Evolutionary conservation across 1,140 invertebrate genomes (phyloP), one percentile per base, ranked within the genome.

Genomic region (Meteorus sp.): DNA sequence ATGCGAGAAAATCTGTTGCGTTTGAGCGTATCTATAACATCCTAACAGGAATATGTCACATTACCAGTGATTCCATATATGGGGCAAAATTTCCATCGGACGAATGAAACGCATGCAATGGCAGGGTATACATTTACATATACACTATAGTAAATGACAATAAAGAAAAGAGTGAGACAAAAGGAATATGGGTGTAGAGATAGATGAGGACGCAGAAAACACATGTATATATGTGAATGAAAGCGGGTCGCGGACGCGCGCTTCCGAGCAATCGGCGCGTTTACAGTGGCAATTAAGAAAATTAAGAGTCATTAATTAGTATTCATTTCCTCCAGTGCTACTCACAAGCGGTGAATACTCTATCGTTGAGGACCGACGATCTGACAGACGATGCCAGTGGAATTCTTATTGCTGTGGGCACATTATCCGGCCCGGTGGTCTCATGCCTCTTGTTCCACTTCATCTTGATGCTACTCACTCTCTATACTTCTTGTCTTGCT

Each of bases 231-330:
- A 52, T 47, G n/a, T 9, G 17, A 47, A 3, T 47, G 17, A 22
- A 20, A 45, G n/a, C 35, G 35, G 45, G 23, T 48, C 25, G 45
- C n/a, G 27, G 37, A 20, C 29, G 52, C 57, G 60, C 65, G 65
- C 63, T 69, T 70, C 68, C 67, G 62, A 64, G 56, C 63, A 60
- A 74, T 73, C 67, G 66, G 60, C 61, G 67, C 69, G 64, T 70
- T 73, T 64, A 62, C 65, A 66, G 67, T 55, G 63, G 72, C 71
- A 77, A 80, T 78, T 80, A 79, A 77, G 71, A 73, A 71, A 76
- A 80, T 80, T 78, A 79, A 80, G 75, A 74, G 77, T 71, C 73
- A 80, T 79, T 80, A 77, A 80, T 80, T 79, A 80, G 70, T 68
- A 79, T 79, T 76, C 73, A 73, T 69, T 75, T 78, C 72, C 74